A percentile compares a stretch with the other conserved stretches of the same genome.
Evolutionary conservation across 2,797 vertebrate species (phyloP).

Genomic region (Aphelocoma californica): DNA sequence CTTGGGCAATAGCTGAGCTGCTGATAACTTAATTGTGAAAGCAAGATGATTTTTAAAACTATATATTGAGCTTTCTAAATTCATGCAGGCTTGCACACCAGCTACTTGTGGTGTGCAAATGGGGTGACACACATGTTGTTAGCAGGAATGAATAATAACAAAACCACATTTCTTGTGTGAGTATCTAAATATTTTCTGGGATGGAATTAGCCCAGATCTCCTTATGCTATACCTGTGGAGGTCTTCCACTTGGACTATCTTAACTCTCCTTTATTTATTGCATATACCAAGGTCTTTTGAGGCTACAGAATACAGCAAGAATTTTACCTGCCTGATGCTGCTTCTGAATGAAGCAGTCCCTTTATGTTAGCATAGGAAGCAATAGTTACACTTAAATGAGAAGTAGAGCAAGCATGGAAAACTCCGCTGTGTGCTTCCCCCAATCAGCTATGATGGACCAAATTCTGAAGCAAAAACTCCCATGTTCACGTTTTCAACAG

Average conservation of each 20-base stretch:
- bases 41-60: neutral
- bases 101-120: conserved; percentile 14
- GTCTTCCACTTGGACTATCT: neutral
- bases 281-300: neutral
- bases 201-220: neutral
- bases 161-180: neutral
- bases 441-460: neutral
- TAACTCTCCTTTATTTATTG: neutral
- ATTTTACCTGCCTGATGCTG: neutral
- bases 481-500: neutral
- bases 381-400: neutral
- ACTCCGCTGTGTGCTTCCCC: neutral
- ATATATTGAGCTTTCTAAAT: neutral
- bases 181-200: neutral
- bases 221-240: neutral
- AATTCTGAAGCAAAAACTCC: neutral
- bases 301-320: neutral
- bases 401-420: neutral
- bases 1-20: neutral
- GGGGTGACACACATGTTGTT: neutral
- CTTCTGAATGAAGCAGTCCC: neutral
- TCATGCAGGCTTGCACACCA: neutral
- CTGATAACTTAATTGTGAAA: conserved; percentile 27
- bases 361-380: neutral
- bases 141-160: neutral